Evolutionary conservation across 2,888 invertebrate genomes (phyloP), one percentile per base, ranked within the genome.

Genomic region (Eilema griseolum): DNA sequence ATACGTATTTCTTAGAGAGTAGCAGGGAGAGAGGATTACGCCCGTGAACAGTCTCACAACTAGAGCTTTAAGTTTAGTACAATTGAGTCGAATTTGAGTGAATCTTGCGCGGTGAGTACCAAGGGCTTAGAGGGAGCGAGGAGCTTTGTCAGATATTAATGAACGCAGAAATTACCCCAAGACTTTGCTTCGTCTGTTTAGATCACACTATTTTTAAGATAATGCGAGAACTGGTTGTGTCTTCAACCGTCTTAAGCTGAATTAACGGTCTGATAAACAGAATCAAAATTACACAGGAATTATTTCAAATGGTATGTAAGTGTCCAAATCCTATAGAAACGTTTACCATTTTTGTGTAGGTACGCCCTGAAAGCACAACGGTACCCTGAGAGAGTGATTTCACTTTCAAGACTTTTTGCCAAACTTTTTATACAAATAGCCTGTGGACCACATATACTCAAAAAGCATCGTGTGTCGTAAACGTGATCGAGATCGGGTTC

Each of bases 141-240:
- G 81, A 88, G 88, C 87, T 90, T 87, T 89, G 89, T 90, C 89
- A 87, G 88, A 83, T 90, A 90, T 90, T 90, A 90, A 92, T 91
- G 90, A 90, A 87, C 83, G 85, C 78, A 86, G 88, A 89, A 86
- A 90, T 90, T 89, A 87, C 85, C 79, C 78, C 68, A 79, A 84
- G 84, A 85, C 85, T 89, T 88, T 85, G 83, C 85, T 86, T 74
- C 79, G 82, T 81, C 81, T 85, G 83, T 85, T 88, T 83, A 84
- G 85, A 85, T 86, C 80, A 85, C 84, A 83, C 84, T 86, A 82
- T 88, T 83, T 87, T 86, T 81, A 79, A 76, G 82, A 83, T 82
- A 83, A 73, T 73, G 61, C 75, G 60, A n/a, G n/a, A 65, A 72
- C 71, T 73, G 78, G 75, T 76, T 78, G 61, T 65, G 60, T 75